These are phyloP conservation scores for Drosophila mulleri DNA, from an alignment of 2,888 invertebrate species.

Conservation along the genomic window DNA sequence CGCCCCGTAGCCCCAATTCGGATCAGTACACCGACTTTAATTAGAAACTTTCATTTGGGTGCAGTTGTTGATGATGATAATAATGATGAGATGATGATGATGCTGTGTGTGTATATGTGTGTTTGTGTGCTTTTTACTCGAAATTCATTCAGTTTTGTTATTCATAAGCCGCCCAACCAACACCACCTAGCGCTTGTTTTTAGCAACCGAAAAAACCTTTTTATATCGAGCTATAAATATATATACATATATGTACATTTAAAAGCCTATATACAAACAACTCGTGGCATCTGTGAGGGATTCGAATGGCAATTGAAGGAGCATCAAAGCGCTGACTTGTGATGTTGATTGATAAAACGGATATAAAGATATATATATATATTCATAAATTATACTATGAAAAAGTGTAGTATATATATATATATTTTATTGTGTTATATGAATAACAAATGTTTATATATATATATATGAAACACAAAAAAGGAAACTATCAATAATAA, in stretches of 20 bases:
- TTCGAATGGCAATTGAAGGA: conserved; percentile 18
- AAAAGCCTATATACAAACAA: conserved; percentile 30
- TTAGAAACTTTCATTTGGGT: conserved; percentile 24
- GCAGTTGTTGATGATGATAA: conserved; percentile 9
- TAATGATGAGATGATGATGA: neutral
- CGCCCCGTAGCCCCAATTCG: conserved; percentile 67
- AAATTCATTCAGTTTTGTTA: conserved; percentile 39
- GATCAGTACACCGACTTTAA: conserved; percentile 80
- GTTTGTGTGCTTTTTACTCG: conserved; percentile 40
- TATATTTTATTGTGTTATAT: conserved; percentile 52
- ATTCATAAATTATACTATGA: conserved; percentile 56
- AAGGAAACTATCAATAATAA: conserved; percentile 39
- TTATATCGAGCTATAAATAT: conserved; percentile 26
- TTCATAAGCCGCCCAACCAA: conserved; percentile 46
- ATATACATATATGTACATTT: conserved; percentile 19
- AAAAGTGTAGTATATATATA: conserved; percentile 40
- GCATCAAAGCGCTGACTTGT: conserved; percentile 73
- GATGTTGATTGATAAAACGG: conserved; percentile 65
- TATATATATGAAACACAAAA: conserved; percentile 25
- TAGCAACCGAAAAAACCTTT: conserved; percentile 38
- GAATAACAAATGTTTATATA: conserved; percentile 52
- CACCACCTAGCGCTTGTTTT: conserved; percentile 64
- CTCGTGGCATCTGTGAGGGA: conserved; percentile 34
- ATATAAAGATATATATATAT: conserved; percentile 31
- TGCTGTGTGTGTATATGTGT: conserved; percentile 1